Evolutionary conservation across 2,113 vertebrate species (phyloP).

Genomic region (Phocoena sinus): DNA sequence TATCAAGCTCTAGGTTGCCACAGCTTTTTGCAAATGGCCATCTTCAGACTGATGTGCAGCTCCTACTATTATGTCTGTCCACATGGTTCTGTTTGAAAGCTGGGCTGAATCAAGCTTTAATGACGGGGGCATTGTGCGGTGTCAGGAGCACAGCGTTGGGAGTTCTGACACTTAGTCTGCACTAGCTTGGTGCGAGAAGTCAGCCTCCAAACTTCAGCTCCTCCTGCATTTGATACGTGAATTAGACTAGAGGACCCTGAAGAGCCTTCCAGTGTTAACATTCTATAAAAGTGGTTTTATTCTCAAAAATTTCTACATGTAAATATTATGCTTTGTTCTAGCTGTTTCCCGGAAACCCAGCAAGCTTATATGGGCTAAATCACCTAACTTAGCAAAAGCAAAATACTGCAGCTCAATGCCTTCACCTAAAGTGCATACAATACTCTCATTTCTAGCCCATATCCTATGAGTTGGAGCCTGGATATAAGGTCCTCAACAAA

Average conservation of each 20-base stretch:
- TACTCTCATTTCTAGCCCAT: neutral
- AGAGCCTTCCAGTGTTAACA: neutral
- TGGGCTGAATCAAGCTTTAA: neutral
- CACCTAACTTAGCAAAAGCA: neutral
- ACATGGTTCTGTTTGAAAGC: neutral
- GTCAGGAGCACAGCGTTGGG: accelerated
- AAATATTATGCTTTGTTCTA: neutral
- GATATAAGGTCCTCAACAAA: neutral
- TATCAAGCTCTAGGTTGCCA: neutral
- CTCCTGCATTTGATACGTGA: too few relatives aligned
- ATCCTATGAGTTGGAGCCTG: neutral
- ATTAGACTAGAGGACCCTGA: neutral
- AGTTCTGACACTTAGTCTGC: neutral
- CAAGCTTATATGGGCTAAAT: neutral
- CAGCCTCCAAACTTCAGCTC: neutral
- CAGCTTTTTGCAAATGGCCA: neutral
- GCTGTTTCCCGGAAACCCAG: neutral
- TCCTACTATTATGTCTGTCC: neutral
- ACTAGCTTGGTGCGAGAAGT: too few relatives aligned
- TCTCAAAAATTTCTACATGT: neutral
- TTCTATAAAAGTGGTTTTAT: neutral
- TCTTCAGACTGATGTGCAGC: neutral
- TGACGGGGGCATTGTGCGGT: too few relatives aligned
- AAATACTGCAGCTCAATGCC: neutral
- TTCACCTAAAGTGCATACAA: neutral